Conservation (phyloP, 2,797 vertebrate genomes). For the Trachops cirrhosus region DNA sequence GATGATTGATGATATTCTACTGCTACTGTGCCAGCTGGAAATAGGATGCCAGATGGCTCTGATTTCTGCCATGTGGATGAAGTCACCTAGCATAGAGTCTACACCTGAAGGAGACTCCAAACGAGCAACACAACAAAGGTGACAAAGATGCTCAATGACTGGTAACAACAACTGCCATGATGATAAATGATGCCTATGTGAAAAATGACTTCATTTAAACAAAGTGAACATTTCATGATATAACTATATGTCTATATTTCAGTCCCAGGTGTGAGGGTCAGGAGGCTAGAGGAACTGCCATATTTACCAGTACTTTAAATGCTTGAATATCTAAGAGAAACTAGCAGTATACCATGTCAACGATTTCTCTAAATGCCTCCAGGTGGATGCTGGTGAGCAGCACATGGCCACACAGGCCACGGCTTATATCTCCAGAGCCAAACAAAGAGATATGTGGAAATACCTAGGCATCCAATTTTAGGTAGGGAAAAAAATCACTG, state of each 20-base stretch:
- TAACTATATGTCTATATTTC: neutral
- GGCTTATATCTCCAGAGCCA: neutral
- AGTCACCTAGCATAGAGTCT: neutral
- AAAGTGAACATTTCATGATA: neutral
- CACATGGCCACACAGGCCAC: neutral
- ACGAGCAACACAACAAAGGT: neutral
- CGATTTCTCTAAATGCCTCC: neutral
- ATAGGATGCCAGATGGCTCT: conserved; percentile 45
- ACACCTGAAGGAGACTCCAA: neutral
- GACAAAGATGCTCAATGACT: neutral
- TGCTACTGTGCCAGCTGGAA: conserved; percentile 15
- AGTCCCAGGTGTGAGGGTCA: neutral
- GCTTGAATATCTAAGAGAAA: neutral
- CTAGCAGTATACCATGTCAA: neutral
- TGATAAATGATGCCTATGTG: neutral
- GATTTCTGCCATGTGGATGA: conserved; percentile 1
- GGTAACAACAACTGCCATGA: neutral
- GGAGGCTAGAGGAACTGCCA: neutral
- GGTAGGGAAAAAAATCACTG: neutral
- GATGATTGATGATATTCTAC: neutral
- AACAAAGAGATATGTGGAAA: neutral
- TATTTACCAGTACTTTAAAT: neutral
- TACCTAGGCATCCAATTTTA: neutral
- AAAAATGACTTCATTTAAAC: neutral
- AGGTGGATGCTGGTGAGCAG: neutral